Conservation (phyloP, 92 coral and sea anemone genomes). For the Paragorgia papillata region DNA sequence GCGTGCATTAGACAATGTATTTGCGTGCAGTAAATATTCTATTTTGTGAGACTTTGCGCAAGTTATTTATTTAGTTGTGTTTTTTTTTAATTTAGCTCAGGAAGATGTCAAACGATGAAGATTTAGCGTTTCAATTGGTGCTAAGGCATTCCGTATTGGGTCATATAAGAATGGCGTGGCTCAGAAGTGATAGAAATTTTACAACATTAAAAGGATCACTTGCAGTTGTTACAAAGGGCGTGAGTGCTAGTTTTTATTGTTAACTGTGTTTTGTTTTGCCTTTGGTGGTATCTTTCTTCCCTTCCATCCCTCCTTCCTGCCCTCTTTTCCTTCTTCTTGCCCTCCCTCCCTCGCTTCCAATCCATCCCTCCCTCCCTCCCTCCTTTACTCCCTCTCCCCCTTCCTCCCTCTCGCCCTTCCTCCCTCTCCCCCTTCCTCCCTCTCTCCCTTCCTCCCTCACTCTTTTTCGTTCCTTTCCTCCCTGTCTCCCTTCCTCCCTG, state of each 20-base stretch:
- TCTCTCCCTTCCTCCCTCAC: not conserved
- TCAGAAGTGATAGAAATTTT: slow-evolving; percentile 53
- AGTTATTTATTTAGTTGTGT: too few relatives aligned
- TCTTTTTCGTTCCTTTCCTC: slow-evolving; percentile 3
- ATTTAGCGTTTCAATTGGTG: slow-evolving; percentile 65
- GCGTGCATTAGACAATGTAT: too few relatives aligned
- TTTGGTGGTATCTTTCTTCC: too few relatives aligned
- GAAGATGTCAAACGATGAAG: slow-evolving; percentile 44
- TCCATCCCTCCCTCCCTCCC: too few relatives aligned
- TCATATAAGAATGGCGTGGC: slow-evolving; percentile 53
- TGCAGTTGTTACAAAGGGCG: slow-evolving; percentile 53
- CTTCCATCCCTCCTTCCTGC: too few relatives aligned
- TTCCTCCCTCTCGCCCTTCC: too few relatives aligned
- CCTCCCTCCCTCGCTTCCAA: too few relatives aligned
- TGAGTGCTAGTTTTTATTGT: not conserved
- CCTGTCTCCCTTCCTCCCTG: not conserved
- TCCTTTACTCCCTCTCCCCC: too few relatives aligned
- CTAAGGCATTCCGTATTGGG: slow-evolving; percentile 68
- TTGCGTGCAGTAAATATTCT: too few relatives aligned
- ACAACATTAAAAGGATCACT: slow-evolving; percentile 78
- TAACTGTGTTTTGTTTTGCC: not conserved
- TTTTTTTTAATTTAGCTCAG: slow-evolving; percentile 7
- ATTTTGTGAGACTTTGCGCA: too few relatives aligned
- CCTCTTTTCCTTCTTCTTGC: too few relatives aligned
- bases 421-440: not conserved